A percentile compares a stretch with the other conserved stretches of the same genome.
Evolutionary conservation across 1,140 invertebrate genomes (phyloP).

Genomic region (Oreohelix idahoensis): DNA sequence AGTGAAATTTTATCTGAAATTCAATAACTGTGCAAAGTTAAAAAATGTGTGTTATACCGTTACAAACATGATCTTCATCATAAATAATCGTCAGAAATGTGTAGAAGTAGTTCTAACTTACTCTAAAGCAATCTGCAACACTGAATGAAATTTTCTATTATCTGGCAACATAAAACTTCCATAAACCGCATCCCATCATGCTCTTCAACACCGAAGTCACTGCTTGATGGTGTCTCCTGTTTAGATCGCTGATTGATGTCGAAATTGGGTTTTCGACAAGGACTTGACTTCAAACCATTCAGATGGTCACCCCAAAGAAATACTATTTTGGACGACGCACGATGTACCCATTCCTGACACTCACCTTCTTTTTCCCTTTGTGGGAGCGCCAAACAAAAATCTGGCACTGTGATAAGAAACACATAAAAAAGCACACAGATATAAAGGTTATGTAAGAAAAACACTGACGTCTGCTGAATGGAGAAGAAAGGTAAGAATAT

Average conservation of each 20-base stretch:
- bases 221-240: too few relatives aligned
- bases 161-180: too few relatives aligned
- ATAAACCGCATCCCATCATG: too few relatives aligned
- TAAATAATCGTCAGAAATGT: too few relatives aligned
- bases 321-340: constrained; percentile 17
- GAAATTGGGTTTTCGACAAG: constrained; percentile 22
- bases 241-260: neutral
- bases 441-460: neutral
- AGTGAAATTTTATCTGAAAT: too few relatives aligned
- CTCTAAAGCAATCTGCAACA: too few relatives aligned
- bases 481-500: neutral
- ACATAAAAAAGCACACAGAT: neutral
- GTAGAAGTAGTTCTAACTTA: too few relatives aligned
- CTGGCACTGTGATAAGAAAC: neutral
- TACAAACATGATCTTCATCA: too few relatives aligned
- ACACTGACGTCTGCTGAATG: neutral
- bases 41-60: too few relatives aligned
- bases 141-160: too few relatives aligned
- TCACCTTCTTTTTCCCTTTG: constrained; percentile 23
- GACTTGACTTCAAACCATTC: constrained; percentile 14
- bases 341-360: constrained; percentile 20
- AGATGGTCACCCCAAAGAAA: neutral
- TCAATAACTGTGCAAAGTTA: too few relatives aligned
- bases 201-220: too few relatives aligned
- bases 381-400: constrained; percentile 21